Evolutionary conservation across 37 sponge, comb jelly and placozoan genomes (phyloP).

Genomic region (Beroe forskalii): DNA sequence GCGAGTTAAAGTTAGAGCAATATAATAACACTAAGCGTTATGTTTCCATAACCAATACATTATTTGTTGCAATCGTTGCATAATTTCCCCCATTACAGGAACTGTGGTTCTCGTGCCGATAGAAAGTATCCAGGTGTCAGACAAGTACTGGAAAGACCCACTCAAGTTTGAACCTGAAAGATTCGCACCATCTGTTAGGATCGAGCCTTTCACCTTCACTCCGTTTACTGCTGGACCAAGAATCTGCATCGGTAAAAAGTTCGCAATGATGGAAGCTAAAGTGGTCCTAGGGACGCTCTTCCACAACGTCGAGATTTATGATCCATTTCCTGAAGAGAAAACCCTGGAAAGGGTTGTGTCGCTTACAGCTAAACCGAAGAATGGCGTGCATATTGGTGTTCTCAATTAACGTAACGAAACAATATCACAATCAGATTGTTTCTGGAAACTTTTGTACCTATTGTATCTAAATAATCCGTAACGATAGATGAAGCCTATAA

Average conservation of each 20-base stretch:
- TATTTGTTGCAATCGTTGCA: neutral
- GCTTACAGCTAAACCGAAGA: neutral
- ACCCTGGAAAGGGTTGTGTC: neutral
- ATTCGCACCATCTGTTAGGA: neutral
- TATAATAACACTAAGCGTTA: no score
- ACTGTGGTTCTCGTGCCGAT: neutral
- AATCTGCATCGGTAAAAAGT: constrained; percentile 12
- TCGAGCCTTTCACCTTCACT: constrained; percentile 5
- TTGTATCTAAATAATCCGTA: no score
- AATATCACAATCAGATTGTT: no score
- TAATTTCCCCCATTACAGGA: neutral
- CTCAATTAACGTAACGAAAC: no score
- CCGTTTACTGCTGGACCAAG: constrained; percentile 49
- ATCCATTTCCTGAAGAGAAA: constrained; percentile 11
- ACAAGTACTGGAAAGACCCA: neutral
- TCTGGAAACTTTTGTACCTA: no score
- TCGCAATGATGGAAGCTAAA: constrained; percentile 55
- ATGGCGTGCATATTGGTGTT: neutral
- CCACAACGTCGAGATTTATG: neutral
- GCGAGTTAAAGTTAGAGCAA: no score
- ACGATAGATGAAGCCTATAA: no score
- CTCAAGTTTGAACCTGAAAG: constrained; percentile 11
- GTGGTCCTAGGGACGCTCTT: neutral
- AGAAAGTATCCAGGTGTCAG: neutral
- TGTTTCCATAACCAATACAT: no score